phyloP scores from a whole-genome alignment of 2,797 vertebrate genomes.

The Pseudopleuronectes americanus region DNA sequence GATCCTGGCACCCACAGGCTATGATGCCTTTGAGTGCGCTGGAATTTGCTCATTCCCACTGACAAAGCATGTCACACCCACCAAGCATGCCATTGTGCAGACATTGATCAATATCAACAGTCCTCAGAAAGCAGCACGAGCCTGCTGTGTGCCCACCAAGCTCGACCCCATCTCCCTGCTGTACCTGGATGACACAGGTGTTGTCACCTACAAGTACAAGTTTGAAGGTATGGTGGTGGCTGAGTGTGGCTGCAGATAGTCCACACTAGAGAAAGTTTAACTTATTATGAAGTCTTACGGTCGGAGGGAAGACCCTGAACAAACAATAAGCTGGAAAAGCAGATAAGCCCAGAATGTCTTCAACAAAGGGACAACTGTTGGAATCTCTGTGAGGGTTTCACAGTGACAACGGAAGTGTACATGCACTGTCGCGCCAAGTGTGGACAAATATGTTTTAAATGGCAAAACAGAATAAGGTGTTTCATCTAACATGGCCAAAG shows the following conservation, averaged over 20 bases:
- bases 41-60: conserved; percentile 93
- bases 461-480: conserved; percentile 82
- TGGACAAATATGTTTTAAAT: conserved; percentile 85
- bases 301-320: conserved; percentile 38
- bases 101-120: conserved; percentile 93
- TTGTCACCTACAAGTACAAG: conserved; percentile 98
- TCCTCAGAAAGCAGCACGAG: conserved; percentile 91
- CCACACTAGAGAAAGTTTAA: conserved; percentile 25
- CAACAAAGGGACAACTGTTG: conserved; percentile 25
- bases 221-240: conserved; percentile 98
- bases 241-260: conserved; percentile 99
- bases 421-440: conserved; percentile 22
- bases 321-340: conserved; percentile 33
- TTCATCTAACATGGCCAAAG: conserved; percentile 77
- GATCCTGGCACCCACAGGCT: conserved; percentile 94
- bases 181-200: conserved; percentile 94
- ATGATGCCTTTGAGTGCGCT: conserved; percentile 94
- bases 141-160: conserved; percentile 97
- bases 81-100: conserved; percentile 97
- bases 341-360: conserved; percentile 29
- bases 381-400: conserved; percentile 31
- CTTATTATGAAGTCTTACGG: conserved; percentile 61
- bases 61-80: conserved; percentile 94
- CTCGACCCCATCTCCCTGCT: conserved; percentile 97
- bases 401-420: conserved; percentile 34